Evolutionary conservation across 1,140 invertebrate species (phyloP).

Genomic region (Vanessa atalanta): DNA sequence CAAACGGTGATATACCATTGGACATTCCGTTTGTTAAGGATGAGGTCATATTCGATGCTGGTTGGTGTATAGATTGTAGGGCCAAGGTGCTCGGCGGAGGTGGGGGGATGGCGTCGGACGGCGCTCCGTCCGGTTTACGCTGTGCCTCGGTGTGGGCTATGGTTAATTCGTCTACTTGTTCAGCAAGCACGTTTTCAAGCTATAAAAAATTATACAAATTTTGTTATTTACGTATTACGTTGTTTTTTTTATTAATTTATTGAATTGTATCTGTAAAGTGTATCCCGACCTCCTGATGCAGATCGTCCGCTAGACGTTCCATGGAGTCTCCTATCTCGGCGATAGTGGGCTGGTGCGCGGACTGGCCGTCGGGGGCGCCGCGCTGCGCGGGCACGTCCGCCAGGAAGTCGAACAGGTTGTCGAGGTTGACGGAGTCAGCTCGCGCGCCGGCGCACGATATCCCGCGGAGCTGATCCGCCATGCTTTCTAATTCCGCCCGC

Average conservation of each 20-base stretch:
- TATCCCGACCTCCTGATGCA: constrained; percentile 84
- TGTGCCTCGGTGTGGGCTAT: constrained; percentile 65
- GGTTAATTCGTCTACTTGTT: constrained; percentile 72
- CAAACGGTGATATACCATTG: constrained; percentile 50
- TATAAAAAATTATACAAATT: constrained; percentile 44
- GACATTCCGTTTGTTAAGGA: constrained; percentile 49
- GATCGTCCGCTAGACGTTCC: constrained; percentile 89
- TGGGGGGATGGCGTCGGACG: constrained; percentile 66
- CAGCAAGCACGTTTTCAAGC: constrained; percentile 75
- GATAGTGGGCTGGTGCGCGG: constrained; percentile 85
- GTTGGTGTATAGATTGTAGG: constrained; percentile 59
- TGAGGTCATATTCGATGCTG: constrained; percentile 45
- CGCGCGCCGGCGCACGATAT: constrained; percentile 50
- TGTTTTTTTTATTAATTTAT: not conserved
- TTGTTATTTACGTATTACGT: not conserved
- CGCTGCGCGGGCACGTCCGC: constrained; percentile 88
- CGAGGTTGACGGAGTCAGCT: constrained; percentile 91
- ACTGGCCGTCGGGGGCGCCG: constrained; percentile 77
- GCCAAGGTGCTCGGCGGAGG: constrained; percentile 66
- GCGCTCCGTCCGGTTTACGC: constrained; percentile 71
- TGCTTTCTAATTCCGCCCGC: constrained; percentile 68
- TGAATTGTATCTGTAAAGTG: not conserved
- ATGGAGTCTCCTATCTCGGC: constrained; percentile 93
- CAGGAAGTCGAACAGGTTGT: constrained; percentile 96
- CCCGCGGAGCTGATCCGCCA: constrained; percentile 69